Evolutionary conservation across 2,888 invertebrate species (phyloP).

Genomic region (Antheraea assamensis): DNA sequence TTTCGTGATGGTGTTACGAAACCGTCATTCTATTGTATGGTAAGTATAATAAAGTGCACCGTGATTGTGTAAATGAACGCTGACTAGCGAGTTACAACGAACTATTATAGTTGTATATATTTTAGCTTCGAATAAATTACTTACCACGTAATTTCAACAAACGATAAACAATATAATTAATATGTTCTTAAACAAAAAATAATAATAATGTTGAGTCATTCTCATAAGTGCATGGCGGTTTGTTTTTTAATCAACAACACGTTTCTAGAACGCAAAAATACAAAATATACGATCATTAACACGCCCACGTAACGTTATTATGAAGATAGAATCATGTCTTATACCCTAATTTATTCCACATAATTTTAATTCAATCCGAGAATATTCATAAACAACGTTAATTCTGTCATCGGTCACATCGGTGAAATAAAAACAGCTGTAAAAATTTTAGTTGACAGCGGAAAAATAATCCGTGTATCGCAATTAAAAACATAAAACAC

Average conservation of each 20-base stretch:
- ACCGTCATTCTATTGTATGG: conserved; percentile 68
- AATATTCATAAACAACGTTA: conserved; percentile 74
- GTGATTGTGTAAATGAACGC: conserved; percentile 66
- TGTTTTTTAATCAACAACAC: conserved; percentile 40
- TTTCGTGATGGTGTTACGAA: conserved; percentile 74
- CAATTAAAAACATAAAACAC: conserved; percentile 79
- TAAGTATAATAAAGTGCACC: conserved; percentile 66
- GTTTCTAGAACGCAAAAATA: conserved; percentile 42
- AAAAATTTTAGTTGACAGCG: conserved; percentile 68
- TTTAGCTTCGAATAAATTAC: conserved; percentile 23
- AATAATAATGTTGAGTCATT: conserved; percentile 29
- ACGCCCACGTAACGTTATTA: conserved; percentile 54
- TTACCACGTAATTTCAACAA: conserved; percentile 17
- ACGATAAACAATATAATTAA: conserved; percentile 27
- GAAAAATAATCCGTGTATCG: conserved; percentile 72
- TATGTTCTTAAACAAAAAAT: conserved; percentile 31
- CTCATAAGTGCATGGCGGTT: conserved; percentile 23
- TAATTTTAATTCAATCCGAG: conserved; percentile 65
- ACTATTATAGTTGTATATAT: conserved; percentile 31
- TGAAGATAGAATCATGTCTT: conserved; percentile 59
- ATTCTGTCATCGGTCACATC: conserved; percentile 76
- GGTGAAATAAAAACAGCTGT: conserved; percentile 72
- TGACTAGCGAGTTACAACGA: conserved; percentile 46
- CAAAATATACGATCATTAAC: conserved; percentile 47
- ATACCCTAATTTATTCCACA: conserved; percentile 64